Evolutionary conservation across 2,113 vertebrate genomes (phyloP), one percentile per base, ranked within the genome.

Genomic region (Trachemys scripta): DNA sequence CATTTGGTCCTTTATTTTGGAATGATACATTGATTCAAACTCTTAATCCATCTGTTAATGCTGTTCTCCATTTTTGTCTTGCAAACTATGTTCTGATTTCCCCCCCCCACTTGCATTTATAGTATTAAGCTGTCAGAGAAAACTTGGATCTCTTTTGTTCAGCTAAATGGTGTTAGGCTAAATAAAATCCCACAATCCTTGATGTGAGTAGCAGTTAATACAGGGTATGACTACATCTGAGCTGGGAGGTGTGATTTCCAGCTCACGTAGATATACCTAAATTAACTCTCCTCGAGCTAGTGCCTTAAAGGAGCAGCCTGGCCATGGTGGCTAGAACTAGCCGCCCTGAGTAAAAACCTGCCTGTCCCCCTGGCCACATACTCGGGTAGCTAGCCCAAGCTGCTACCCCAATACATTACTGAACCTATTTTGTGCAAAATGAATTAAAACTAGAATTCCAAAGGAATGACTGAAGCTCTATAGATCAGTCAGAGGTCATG

Each of bases 401-500:
- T n/a, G 31, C 62, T 4, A 19, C 62, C 62, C 8, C 65, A 90
- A 3, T 47, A 54, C 80, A 79, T 42, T 80, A 25, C 62, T 91
- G 80, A 93, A 79, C 5, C 2, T 27, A 38, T 10, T 87, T 88
- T 93, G 22, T 75, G 31, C 6, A 79, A 81, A 59, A 6, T 79
- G 83, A 85, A 85, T 56, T n/a, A 96, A 90, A 95, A 90, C 92
- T 93, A 86, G 90, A 96, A 95, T 97, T 96, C 93, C 53, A 90
- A 29, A 0, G 84, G 76, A 96, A 92, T 86, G 3, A 88, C 45
- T 56, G 90, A 79, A 92, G 75, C 1, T 45, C 85, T 65, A 29
- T 81, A 91, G 92, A 96, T 90, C 89, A 92, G 54, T 93, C 95
- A 89, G 94, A 97, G 95, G 92, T 97, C 97, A 94, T 78, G 42